Evolutionary conservation across 2,797 vertebrate genomes (phyloP).

Genomic region (Oreochromis mossambicus): DNA sequence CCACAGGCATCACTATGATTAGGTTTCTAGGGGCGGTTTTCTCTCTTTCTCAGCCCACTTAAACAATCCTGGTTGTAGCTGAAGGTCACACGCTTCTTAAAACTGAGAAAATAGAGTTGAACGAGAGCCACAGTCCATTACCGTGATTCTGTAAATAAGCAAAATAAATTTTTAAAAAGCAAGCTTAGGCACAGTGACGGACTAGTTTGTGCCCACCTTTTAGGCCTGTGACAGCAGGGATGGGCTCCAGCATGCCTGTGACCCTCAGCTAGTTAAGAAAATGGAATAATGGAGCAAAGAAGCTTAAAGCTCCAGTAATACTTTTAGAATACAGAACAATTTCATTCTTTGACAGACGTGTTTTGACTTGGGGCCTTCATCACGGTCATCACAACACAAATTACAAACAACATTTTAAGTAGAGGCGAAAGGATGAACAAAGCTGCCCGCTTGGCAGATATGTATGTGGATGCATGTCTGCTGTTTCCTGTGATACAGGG

Average conservation of each 20-base stretch:
- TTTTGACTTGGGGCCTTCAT: background rate
- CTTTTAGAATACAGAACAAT: background rate
- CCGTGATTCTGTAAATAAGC: background rate
- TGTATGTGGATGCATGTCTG: background rate
- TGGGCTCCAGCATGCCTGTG: background rate
- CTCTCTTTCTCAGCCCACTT: background rate
- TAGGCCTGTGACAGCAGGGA: background rate
- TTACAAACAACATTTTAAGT: background rate
- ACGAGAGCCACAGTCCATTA: background rate
- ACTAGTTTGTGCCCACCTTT: background rate
- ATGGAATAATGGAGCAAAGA: background rate
- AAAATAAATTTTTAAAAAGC: background rate
- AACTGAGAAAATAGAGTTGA: background rate
- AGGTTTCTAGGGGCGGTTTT: background rate
- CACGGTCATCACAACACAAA: background rate
- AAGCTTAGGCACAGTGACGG: background rate
- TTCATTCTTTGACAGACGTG: background rate
- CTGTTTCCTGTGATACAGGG: rapidly evolving
- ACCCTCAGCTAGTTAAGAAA: background rate
- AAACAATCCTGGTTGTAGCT: background rate
- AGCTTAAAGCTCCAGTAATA: background rate
- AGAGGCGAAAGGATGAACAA: rapidly evolving
- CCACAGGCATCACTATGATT: background rate
- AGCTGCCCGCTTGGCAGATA: background rate
- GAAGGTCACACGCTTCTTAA: background rate